phyloP scores from a whole-genome alignment of 1,140 invertebrate genomes.

The Diabrotica virgifera region DNA sequence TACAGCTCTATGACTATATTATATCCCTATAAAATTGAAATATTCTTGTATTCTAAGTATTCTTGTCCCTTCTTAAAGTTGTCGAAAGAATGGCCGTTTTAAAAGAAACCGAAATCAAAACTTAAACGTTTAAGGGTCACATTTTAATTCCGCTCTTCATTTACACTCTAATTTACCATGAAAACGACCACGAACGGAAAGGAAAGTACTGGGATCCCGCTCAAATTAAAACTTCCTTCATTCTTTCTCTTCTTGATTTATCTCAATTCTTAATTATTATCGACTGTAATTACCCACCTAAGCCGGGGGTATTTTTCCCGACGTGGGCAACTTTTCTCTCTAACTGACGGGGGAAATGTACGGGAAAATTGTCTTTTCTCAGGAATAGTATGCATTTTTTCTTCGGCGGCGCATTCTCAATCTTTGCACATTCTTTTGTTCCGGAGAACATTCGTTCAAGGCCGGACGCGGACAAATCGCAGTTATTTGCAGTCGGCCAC shows the following conservation, averaged over 20 bases:
- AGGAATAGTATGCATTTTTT: slow-evolving; percentile 47
- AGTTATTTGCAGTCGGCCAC: slow-evolving; percentile 46
- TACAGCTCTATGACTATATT: too few species aligned
- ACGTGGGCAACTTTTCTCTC: slow-evolving; percentile 24
- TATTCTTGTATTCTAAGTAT: too few species aligned
- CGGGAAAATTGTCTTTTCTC: slow-evolving; percentile 46
- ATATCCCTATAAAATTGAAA: too few species aligned
- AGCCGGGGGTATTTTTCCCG: slow-evolving; percentile 30
- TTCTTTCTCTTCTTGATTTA: slow-evolving; percentile 23
- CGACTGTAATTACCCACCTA: slow-evolving; percentile 26
- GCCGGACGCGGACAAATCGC: slow-evolving; percentile 47
- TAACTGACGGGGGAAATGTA: slow-evolving; percentile 45
- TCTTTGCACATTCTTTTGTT: slow-evolving; percentile 45
- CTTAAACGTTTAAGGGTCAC: slow-evolving; percentile 13
- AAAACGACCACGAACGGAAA: slow-evolving; percentile 10
- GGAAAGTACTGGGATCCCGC: slow-evolving; percentile 4
- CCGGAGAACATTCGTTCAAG: slow-evolving; percentile 40
- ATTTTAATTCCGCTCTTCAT: slow-evolving; percentile 20
- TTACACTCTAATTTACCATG: slow-evolving; percentile 19
- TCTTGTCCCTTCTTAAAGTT: too few species aligned
- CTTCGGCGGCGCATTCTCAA: slow-evolving; percentile 37
- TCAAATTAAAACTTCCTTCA: slow-evolving; percentile 22
- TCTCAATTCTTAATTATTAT: slow-evolving; percentile 22
- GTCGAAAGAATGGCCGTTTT: not conserved
- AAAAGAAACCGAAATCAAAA: slow-evolving; percentile 15